These are phyloP conservation scores for Drosophila insularis DNA, from an alignment of 1,140 invertebrate genomes.

Conservation along the genomic window DNA sequence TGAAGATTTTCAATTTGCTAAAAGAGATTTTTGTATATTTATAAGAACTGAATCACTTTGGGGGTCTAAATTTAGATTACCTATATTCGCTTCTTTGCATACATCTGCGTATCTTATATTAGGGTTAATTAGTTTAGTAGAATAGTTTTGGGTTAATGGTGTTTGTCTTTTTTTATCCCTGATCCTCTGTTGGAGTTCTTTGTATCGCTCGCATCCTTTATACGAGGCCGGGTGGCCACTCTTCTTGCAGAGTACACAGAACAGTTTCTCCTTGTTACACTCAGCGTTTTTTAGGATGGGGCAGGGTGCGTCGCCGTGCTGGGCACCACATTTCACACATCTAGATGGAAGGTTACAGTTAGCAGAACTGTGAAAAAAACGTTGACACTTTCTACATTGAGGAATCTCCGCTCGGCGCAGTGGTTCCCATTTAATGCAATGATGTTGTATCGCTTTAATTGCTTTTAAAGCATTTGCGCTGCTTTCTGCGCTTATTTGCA, in stretches of 20 bases:
- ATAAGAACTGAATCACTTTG: not conserved
- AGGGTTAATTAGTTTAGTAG: not conserved
- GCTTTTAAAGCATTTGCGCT: not conserved
- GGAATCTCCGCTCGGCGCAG: no score
- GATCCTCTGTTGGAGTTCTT: not conserved
- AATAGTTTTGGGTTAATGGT: not conserved
- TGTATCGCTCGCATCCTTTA: not conserved
- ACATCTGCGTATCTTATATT: not conserved
- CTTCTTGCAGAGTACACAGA: not conserved
- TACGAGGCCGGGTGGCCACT: no score
- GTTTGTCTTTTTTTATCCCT: not conserved
- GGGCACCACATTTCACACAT: not conserved
- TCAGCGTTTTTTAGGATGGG: not conserved
- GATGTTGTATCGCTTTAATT: not conserved
- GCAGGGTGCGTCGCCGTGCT: not conserved
- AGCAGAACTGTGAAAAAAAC: no score
- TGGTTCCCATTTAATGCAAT: conserved; percentile 1
- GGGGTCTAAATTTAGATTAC: not conserved
- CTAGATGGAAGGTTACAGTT: no score
- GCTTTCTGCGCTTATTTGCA: not conserved
- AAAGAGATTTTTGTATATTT: not conserved
- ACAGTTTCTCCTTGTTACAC: not conserved
- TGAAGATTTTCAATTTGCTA: not conserved
- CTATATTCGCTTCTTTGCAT: not conserved
- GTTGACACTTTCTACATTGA: no score